Evolutionary conservation across 1,140 invertebrate genomes (phyloP), one percentile per base, ranked within the genome.

Genomic region (Drosophila santomea): DNA sequence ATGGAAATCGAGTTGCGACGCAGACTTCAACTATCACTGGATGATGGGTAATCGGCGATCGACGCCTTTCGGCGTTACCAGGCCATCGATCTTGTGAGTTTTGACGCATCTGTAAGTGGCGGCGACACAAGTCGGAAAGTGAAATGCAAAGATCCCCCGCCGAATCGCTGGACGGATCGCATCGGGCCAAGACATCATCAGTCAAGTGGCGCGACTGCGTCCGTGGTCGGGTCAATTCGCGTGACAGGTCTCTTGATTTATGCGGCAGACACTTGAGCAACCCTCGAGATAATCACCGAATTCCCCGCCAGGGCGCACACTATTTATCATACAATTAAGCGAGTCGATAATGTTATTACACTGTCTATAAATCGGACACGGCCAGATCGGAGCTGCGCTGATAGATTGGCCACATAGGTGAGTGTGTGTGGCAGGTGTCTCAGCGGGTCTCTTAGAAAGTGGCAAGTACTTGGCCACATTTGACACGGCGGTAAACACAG

Each of bases 321-420:
- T 54, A 74, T 78, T 76, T 76, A 86, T 86, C 78, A 86, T 64
- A 69, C 60, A 81, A 78, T 82, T 86, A 67, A 81, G 62, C 61
- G 72, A 80, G 80, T 67, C 74, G 54, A 75, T 56, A 67, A 64
- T 72, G 82, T 61, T 81, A 86, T 85, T 85, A 78, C 81, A 69
- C 60, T 85, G 68, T 78, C 81, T 61, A 85, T 74, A 77, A 84
- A 75, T 75, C 76, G 64, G 56, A 74, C 59, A 58, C 51, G n/a
- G 44, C 23, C 14, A 23, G 67, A 73, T 78, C 67, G 60, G 23
- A 25, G 36, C 57, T 39, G 0, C 17, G 25, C 20, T 64, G 64
- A 67, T 67, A 64, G 43, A 64, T 67, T 44, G 64, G 14, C 32
- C 38, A 1, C 10, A 45, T 17, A 43, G 4, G 20, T 17, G 4